phyloP scores from a whole-genome alignment of 2,113 vertebrate species.

The Recurvirostra avosetta region DNA sequence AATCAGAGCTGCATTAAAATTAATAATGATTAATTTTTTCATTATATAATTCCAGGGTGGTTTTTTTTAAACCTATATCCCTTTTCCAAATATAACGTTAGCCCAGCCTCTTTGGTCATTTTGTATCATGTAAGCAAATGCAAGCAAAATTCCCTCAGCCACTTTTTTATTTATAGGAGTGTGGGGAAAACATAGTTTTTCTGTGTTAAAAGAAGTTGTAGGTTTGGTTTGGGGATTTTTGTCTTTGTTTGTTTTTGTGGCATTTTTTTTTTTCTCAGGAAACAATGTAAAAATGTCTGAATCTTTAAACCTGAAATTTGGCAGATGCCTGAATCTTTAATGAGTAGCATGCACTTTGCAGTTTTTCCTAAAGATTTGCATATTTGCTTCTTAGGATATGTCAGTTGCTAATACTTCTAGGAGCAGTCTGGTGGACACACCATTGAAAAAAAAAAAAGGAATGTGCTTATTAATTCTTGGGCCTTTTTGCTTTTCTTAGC shows the following conservation, averaged over 20 bases:
- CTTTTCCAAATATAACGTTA: neutral
- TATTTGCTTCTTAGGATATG: neutral
- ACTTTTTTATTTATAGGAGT: neutral
- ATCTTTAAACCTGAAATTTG: neutral
- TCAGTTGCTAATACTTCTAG: neutral
- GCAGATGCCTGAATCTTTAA: neutral
- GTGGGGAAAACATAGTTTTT: neutral
- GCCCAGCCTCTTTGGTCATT: neutral
- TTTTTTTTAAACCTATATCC: neutral
- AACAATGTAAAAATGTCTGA: neutral
- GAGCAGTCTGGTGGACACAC: neutral
- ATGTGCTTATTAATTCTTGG: neutral
- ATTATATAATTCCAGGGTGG: neutral
- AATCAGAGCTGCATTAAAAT: neutral
- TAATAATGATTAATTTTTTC: neutral
- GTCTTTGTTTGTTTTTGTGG: neutral
- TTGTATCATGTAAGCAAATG: neutral
- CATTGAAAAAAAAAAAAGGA: neutral
- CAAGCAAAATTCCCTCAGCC: neutral
- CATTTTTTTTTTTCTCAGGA: neutral
- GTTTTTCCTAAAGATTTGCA: neutral
- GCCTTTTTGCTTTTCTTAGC: neutral
- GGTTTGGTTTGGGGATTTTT: neutral
- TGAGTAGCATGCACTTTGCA: neutral
- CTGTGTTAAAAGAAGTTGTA: neutral